Evolutionary conservation across 2,888 invertebrate genomes (phyloP).

Genomic region (Drosophila anomalata): DNA sequence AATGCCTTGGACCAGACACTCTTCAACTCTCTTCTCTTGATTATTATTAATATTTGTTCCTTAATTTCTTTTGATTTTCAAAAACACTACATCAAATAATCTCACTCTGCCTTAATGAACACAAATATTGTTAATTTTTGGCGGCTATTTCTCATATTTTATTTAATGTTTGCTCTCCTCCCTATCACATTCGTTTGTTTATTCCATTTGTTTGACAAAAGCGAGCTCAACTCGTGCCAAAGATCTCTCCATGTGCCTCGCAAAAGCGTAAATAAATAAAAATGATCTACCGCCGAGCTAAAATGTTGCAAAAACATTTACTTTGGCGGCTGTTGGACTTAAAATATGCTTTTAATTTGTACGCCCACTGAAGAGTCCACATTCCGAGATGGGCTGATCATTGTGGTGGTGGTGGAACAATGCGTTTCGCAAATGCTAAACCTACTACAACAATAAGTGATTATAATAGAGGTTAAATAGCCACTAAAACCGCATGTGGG

Average conservation of each 20-base stretch:
- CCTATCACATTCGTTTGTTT: slow-evolving; percentile 21
- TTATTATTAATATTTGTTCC: slow-evolving; percentile 31
- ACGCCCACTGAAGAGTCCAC: slow-evolving; percentile 15
- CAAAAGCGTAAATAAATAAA: slow-evolving; percentile 28
- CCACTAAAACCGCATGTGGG: slow-evolving; percentile 20
- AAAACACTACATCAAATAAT: slow-evolving; percentile 50
- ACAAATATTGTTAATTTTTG: slow-evolving; percentile 49
- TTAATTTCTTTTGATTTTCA: slow-evolving; percentile 38
- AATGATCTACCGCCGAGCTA: slow-evolving; percentile 18
- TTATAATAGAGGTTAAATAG: neutral
- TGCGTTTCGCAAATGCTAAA: slow-evolving; percentile 2
- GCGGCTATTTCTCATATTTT: neutral
- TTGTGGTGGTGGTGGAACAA: neutral
- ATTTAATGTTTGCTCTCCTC: neutral
- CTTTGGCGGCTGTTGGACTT: slow-evolving; percentile 9
- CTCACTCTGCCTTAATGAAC: slow-evolving; percentile 44
- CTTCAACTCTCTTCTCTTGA: slow-evolving; percentile 17
- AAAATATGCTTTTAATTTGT: slow-evolving; percentile 5
- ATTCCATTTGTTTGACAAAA: slow-evolving; percentile 26
- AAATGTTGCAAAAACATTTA: slow-evolving; percentile 30
- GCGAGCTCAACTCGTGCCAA: slow-evolving; percentile 11
- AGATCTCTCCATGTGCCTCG: slow-evolving; percentile 4
- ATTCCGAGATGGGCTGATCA: slow-evolving; percentile 5
- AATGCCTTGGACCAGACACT: slow-evolving; percentile 38
- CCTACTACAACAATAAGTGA: too few relatives aligned